Base-by-base conservation (phyloP, 2,888 invertebrate species). In the Pristionchus maxplancki region DNA sequence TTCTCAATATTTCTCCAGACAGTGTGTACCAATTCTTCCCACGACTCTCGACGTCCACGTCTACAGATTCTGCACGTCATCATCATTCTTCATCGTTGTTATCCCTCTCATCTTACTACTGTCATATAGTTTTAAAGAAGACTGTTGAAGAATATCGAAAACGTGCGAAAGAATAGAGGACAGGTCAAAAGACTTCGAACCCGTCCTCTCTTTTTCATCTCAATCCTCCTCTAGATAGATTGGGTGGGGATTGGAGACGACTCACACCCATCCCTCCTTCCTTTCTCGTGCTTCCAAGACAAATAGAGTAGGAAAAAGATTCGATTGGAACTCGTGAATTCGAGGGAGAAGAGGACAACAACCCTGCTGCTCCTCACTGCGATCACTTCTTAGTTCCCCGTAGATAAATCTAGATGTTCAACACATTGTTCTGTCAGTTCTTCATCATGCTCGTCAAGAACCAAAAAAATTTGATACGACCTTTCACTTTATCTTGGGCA, bases 281-380 rank as follows among this genome's bases (percentile, higher is more conserved):
- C 53, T 53, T 50, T 53, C 83, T 53, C 83, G 44, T 44, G 78
- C 37, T 34, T 24, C 4, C 78, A 78, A 48, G 28, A 28, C 78
- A 78, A 78, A 78, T 78, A 78, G 78, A 78, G 6, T 37, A 34
- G n/a, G 40, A 74, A 74, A 28, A 74, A 44, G 78, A 78, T 78
- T 78, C 78, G 37, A 71, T 71, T 71, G 15, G 71, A 78, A 78
- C 78, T 40, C 71, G 78, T 28, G 40, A 17, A 67, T 67, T 67
- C 24, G 40, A 40, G 17, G 37, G 34, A 34, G 71, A 17, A 31
- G 71, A 17, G 17, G 34, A 67, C 64, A 31, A 31, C 31, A 64
- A 28, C 20, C 20, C 31, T 9, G 31, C 11, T 31, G 11, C 11
- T 67, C 13, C 24, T 31, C 34, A 37, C 71, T 71, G 31, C 24